These are phyloP conservation scores for Lineus longissimus DNA, from an alignment of 1,140 invertebrate species.

Conservation along the genomic window DNA sequence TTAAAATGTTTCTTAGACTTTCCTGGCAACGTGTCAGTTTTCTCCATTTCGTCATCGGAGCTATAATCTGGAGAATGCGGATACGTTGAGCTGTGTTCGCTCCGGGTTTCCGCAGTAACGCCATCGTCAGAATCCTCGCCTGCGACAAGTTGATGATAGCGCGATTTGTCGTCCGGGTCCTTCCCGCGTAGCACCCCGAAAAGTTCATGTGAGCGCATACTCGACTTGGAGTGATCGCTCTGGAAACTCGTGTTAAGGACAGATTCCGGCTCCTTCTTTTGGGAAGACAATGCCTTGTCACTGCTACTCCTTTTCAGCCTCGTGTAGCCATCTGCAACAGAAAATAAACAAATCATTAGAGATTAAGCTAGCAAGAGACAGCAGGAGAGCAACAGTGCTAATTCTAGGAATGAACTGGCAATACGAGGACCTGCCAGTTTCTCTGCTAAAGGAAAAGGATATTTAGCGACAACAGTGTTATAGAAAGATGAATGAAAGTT, in stretches of 20 bases:
- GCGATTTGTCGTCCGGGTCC: constrained; percentile 24
- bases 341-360: background rate
- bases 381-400: too few relatives aligned
- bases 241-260: too few relatives aligned
- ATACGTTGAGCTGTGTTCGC: background rate
- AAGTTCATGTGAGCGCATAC: constrained; percentile 27
- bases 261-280: too few relatives aligned
- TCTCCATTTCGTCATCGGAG: constrained; percentile 29
- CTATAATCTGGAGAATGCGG: background rate
- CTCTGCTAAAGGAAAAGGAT: too few relatives aligned
- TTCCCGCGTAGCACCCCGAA: constrained; percentile 25
- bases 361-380: too few relatives aligned
- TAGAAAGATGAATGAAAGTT: too few relatives aligned
- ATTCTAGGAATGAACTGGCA: too few relatives aligned
- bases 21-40: constrained; percentile 31
- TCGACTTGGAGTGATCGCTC: constrained; percentile 2
- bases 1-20: constrained; percentile 49
- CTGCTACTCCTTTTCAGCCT: background rate
- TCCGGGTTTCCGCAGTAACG: constrained; percentile 23
- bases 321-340: background rate
- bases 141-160: constrained; percentile 59
- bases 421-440: too few relatives aligned
- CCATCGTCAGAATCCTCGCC: constrained; percentile 56
- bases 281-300: too few relatives aligned
- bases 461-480: too few relatives aligned